These are phyloP conservation scores for Stegana nigrithorax DNA, from an alignment of 2,888 invertebrate species.

Conservation along the genomic window DNA sequence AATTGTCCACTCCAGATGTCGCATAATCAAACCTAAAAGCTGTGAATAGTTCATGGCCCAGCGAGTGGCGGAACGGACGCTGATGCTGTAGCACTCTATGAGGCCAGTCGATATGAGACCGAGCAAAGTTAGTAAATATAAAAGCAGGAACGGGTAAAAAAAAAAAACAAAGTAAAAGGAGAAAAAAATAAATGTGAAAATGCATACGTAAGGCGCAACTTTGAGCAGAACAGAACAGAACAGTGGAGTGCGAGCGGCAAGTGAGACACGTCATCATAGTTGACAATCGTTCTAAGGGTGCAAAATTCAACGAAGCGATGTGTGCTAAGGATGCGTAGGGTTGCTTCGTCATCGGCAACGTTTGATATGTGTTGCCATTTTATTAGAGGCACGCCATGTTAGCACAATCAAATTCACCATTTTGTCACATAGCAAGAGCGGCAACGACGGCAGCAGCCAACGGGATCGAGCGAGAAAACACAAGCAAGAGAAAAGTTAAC, in stretches of 20 bases:
- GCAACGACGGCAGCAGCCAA: constrained; percentile 17
- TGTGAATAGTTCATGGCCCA: too few relatives aligned
- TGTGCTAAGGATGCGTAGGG: neutral
- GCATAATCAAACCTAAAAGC: neutral
- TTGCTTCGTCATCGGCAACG: neutral
- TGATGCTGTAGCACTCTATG: constrained; percentile 38
- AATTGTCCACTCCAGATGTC: neutral
- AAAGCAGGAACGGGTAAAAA: neutral
- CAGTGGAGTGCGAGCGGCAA: neutral
- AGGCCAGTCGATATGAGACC: constrained; percentile 57
- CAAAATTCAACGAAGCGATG: constrained; percentile 2
- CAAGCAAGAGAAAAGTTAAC: constrained; percentile 6
- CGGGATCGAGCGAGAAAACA: constrained; percentile 2
- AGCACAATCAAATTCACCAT: constrained; percentile 52
- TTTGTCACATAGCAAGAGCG: constrained; percentile 43
- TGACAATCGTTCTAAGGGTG: neutral
- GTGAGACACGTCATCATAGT: neutral
- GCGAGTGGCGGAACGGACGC: neutral
- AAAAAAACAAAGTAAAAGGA: constrained; percentile 26
- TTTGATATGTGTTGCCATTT: constrained; percentile 46
- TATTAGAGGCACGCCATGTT: constrained; percentile 58
- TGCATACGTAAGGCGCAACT: neutral
- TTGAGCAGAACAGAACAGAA: neutral
- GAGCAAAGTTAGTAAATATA: constrained; percentile 42
- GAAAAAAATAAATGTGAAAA: constrained; percentile 13